Percentiles rank a stretch among this genome's conserved stretches.
These are phyloP conservation scores for Sorex maritimensis DNA, from an alignment of 2,797 vertebrate species.

Conservation along the genomic window DNA sequence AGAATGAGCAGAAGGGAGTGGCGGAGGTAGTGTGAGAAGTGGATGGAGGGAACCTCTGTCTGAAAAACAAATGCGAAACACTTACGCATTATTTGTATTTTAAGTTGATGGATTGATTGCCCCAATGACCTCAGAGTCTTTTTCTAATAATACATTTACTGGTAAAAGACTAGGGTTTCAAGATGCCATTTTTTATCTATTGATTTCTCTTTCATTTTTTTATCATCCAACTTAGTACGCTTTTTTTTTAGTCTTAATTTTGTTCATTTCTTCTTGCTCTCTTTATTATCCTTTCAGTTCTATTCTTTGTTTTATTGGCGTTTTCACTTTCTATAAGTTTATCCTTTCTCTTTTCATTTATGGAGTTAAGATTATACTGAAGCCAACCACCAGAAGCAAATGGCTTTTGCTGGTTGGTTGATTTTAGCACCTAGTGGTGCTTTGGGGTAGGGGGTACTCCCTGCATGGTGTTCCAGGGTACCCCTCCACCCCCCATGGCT, in stretches of 20 bases:
- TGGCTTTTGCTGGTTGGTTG: too few relatives aligned
- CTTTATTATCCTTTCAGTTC: not conserved
- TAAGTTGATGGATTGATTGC: not conserved
- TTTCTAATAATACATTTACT: slow-evolving; percentile 49
- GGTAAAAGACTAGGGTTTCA: slow-evolving; percentile 46
- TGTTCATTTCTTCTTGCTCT: too few relatives aligned
- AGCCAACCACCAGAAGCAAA: not conserved
- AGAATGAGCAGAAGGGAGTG: too few relatives aligned
- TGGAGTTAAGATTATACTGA: not conserved
- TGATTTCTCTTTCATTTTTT: not conserved
- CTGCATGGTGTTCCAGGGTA: too few relatives aligned
- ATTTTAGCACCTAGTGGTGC: too few relatives aligned
- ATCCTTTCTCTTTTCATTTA: slow-evolving; percentile 17
- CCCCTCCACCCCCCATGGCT: too few relatives aligned
- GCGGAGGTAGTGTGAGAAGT: not conserved
- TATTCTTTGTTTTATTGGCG: not conserved
- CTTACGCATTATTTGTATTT: not conserved
- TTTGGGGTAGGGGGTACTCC: too few relatives aligned
- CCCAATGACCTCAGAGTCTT: not conserved
- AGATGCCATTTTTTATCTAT: not conserved
- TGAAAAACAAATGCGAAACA: not conserved
- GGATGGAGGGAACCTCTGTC: not conserved
- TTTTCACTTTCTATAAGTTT: slow-evolving; percentile 52
- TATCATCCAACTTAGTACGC: not conserved
- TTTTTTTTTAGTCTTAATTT: not conserved